Base-by-base conservation (phyloP, 2,888 invertebrate species). In the Sinodicranocentrus sp. region DNA sequence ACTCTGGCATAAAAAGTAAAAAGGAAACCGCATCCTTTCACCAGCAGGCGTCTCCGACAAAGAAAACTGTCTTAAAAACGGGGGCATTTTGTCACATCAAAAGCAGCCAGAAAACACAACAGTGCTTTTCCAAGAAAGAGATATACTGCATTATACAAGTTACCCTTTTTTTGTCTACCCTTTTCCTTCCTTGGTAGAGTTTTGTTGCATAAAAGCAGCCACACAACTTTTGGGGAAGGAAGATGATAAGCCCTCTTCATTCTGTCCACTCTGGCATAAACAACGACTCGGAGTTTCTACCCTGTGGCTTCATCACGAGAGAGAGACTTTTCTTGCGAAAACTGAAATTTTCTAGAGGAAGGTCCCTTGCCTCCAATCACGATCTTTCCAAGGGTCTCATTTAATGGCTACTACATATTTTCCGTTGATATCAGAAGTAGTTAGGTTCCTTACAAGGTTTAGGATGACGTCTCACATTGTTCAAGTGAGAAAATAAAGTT, bases 351-450 rank as follows among this genome's bases (percentile, higher is more conserved):
- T 39, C 39, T 8, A 39, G 39, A 39, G 13, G 39, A 25, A 39
- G 39, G 44, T 67, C 67, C 67, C 67, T 67, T 21, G 44, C 44
- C 23, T 44, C 67, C 44, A 8, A 44, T 67, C 23, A 39, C 23
- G 17, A 17, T 10, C 5, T 10, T 57, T 52, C 52, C 39, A 8
- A 39, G 13, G 39, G 5, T 39, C 6, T 39, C 39, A 5, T 39
- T 13, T 39, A 39, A 39, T 39, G 39, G 39, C 5, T 13, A 39
- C 39, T 39, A 39, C 13, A 8, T 39, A 8, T 13, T 39, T 39
- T 39, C 6, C 39, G 6, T 39, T 39, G n/a, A n/a, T n/a, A n/a
- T n/a, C n/a, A n/a, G n/a, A n/a, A n/a, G n/a, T n/a, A n/a, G n/a
- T n/a, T n/a, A n/a, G n/a, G n/a, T n/a, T n/a, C n/a, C n/a, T n/a